phyloP scores from a whole-genome alignment of 2,797 vertebrate genomes.

The Hippocampus kuda region DNA sequence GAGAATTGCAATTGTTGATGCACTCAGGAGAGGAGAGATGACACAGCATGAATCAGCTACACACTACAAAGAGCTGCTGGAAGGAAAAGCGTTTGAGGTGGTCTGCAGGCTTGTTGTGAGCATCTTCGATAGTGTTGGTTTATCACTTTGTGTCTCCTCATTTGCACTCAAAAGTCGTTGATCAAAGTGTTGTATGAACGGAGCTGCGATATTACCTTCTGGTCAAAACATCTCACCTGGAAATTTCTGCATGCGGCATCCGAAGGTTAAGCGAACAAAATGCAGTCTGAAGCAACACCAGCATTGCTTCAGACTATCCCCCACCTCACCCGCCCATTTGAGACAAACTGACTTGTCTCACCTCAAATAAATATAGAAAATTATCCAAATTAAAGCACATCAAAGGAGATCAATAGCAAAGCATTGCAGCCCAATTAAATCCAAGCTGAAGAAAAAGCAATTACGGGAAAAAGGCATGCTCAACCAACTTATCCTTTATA shows the following conservation, averaged over 20 bases:
- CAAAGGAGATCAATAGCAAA: constrained; percentile 76
- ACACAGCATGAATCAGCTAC: constrained; percentile 58
- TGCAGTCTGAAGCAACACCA: constrained; percentile 34
- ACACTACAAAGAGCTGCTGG: constrained; percentile 51
- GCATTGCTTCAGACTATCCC: constrained; percentile 17
- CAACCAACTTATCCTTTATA: constrained; percentile 74
- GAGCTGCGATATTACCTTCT: constrained; percentile 45
- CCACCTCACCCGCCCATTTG: constrained; percentile 9
- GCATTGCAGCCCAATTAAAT: constrained; percentile 73
- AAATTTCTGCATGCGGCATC: constrained; percentile 40
- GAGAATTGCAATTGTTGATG: constrained; percentile 57
- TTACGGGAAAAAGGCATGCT: constrained; percentile 73
- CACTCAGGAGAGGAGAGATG: constrained; percentile 46
- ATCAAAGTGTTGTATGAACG: constrained; percentile 55
- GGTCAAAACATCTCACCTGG: constrained; percentile 54
- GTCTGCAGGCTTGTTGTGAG: constrained; percentile 49
- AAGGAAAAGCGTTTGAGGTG: constrained; percentile 40
- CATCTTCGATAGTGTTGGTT: constrained; percentile 38
- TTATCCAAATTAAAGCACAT: constrained; percentile 74
- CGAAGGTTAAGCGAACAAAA: constrained; percentile 24
- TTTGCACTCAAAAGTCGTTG: constrained; percentile 55
- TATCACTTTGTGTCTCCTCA: constrained; percentile 37
- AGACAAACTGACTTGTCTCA: constrained; percentile 53
- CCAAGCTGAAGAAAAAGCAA: constrained; percentile 72
- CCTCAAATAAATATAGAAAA: constrained; percentile 70